phyloP scores from a whole-genome alignment of 2,113 vertebrate genomes.

The Pedionomus torquatus region DNA sequence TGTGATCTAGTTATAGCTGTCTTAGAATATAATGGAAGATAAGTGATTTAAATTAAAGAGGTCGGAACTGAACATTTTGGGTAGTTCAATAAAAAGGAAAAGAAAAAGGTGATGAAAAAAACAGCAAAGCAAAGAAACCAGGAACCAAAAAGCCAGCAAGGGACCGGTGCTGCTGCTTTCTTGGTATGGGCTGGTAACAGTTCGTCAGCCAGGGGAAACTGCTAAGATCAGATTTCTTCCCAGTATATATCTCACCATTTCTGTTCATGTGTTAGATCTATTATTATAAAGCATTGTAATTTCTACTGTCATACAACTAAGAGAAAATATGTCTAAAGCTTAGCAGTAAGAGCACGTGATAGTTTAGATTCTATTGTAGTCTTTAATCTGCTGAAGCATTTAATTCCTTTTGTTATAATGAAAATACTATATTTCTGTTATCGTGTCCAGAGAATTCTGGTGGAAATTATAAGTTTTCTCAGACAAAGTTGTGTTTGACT shows the following conservation, averaged over 20 bases:
- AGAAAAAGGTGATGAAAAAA: not conserved
- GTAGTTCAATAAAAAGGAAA: not conserved
- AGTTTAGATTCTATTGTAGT: constrained; percentile 57
- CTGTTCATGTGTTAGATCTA: not conserved
- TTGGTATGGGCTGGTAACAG: accelerated
- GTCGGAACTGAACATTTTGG: not conserved
- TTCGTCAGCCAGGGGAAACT: not conserved
- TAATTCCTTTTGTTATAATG: constrained; percentile 52
- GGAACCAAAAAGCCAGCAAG: not conserved
- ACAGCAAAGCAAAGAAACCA: not conserved
- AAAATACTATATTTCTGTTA: constrained; percentile 65
- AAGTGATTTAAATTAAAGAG: constrained; percentile 17
- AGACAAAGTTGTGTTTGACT: constrained; percentile 72
- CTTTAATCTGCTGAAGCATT: constrained; percentile 64
- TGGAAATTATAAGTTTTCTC: constrained; percentile 70
- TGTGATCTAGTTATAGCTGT: constrained; percentile 26
- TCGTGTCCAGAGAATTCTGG: constrained; percentile 55
- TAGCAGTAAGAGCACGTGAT: constrained; percentile 63
- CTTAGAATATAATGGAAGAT: constrained; percentile 23
- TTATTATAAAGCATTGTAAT: constrained; percentile 34
- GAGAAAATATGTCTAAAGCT: constrained; percentile 72
- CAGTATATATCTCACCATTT: not conserved
- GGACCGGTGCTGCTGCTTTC: not conserved
- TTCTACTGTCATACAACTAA: constrained; percentile 58
- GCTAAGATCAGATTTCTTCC: not conserved